Percentiles rank a stretch among this genome's conserved stretches.
Conservation (phyloP, 2,888 invertebrate genomes). For the Sphecodes monilicornis region DNA sequence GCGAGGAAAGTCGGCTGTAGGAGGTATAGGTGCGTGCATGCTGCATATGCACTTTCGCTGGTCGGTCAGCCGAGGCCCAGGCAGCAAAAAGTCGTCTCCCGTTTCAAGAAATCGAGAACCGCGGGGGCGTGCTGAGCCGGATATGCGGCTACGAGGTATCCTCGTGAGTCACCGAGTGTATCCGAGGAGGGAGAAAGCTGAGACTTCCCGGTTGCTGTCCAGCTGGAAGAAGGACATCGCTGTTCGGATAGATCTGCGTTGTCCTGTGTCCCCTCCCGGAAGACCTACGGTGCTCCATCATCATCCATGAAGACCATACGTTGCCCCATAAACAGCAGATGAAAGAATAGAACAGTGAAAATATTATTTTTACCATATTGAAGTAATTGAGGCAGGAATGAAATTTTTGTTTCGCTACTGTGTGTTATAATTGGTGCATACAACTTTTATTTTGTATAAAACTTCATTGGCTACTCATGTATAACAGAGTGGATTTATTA, state of each 20-base stretch:
- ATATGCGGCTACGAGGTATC: conserved; percentile 31
- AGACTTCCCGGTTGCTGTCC: not conserved
- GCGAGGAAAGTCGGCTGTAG: not conserved
- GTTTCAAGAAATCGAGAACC: conserved; percentile 51
- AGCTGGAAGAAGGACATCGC: conserved; percentile 1
- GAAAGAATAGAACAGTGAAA: too few species aligned
- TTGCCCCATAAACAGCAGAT: too few species aligned
- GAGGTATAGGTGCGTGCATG: not conserved
- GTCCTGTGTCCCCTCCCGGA: not conserved
- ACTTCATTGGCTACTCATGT: too few species aligned
- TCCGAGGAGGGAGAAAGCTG: conserved; percentile 12
- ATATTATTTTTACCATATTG: too few species aligned
- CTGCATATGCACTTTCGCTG: conserved; percentile 17
- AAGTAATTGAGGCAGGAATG: too few species aligned
- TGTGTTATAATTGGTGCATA: too few species aligned
- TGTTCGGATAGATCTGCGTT: conserved; percentile 6
- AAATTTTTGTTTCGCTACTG: too few species aligned
- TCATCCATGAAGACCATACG: not conserved
- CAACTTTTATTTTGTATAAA: too few species aligned
- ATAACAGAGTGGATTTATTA: too few species aligned
- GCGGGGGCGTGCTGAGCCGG: conserved; percentile 36
- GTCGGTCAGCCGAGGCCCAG: not conserved
- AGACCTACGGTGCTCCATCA: not conserved
- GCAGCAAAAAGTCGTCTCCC: conserved; percentile 1
- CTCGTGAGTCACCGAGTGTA: not conserved